Percentiles rank a stretch among this genome's conserved stretches.
Conservation (phyloP, 1,140 invertebrate genomes). For the Heliconius congener region DNA sequence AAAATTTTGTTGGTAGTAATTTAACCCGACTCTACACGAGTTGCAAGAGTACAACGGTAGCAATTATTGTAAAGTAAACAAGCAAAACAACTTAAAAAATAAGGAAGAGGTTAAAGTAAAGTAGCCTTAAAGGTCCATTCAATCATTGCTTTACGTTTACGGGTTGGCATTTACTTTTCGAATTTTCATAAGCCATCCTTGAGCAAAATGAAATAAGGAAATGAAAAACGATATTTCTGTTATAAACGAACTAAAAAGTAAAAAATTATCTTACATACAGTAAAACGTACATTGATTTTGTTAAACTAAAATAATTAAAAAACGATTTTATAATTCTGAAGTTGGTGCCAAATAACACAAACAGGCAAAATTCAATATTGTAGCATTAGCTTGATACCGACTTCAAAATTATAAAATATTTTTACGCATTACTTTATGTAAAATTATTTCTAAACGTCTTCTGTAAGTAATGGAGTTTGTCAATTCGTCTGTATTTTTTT, state of each 20-base stretch:
- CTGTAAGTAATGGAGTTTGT: too few species aligned
- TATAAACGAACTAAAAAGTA: background rate
- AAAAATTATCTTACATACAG: too few species aligned
- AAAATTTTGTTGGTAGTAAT: background rate
- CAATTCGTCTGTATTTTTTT: too few species aligned
- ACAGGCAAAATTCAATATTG: too few species aligned
- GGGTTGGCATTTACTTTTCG: background rate
- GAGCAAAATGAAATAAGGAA: background rate
- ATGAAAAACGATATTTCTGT: background rate
- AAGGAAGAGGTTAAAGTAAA: background rate
- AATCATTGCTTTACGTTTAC: slow-evolving; percentile 8
- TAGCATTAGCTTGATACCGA: too few species aligned
- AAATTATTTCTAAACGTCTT: too few species aligned
- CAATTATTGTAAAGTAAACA: background rate
- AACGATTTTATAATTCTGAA: too few species aligned
- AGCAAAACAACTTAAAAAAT: background rate
- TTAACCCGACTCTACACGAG: background rate
- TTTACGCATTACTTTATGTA: too few species aligned
- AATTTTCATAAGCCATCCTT: background rate
- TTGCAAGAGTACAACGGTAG: background rate
- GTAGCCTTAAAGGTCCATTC: background rate
- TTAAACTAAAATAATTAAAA: too few species aligned
- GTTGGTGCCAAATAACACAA: too few species aligned
- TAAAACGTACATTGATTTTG: too few species aligned
- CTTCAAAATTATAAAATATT: too few species aligned